phyloP scores from a whole-genome alignment of 2,113 vertebrate genomes.

The Scopus umbretta region DNA sequence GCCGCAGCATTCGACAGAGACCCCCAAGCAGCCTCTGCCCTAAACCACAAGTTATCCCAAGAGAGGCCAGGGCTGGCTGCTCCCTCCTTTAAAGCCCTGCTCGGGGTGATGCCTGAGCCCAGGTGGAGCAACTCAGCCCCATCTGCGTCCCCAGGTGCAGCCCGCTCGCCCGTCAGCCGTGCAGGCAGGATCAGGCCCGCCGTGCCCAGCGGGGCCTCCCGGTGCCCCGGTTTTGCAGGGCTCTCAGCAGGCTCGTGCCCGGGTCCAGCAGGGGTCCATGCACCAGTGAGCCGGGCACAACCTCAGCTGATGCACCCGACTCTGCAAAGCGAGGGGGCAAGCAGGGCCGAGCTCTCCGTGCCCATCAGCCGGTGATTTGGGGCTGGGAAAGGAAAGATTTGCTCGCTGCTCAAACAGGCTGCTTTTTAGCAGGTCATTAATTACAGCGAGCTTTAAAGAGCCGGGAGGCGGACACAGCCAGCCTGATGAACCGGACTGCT shows the following conservation, averaged over 20 bases:
- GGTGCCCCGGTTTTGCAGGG: neutral
- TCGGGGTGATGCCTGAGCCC: neutral
- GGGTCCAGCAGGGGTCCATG: rapidly evolving
- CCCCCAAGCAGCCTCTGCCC: neutral
- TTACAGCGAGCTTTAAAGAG: neutral
- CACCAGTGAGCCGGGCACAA: rapidly evolving
- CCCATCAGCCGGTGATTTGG: neutral
- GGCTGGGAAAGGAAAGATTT: neutral
- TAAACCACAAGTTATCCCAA: neutral
- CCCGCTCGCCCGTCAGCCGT: neutral
- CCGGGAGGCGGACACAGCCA: neutral
- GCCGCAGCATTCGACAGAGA: neutral
- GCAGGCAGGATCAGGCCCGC: neutral
- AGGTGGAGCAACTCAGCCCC: neutral
- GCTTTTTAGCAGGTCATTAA: neutral
- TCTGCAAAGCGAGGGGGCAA: neutral
- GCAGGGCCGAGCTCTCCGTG: neutral
- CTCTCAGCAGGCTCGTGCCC: neutral
- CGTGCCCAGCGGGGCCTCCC: neutral
- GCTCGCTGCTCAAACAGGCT: neutral
- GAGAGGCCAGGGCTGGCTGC: rapidly evolving
- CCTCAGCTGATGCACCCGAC: neutral
- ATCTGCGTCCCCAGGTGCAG: neutral
- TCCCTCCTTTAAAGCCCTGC: neutral
- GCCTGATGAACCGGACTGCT: neutral